Conservation (phyloP, 2,888 invertebrate genomes). For the Laothoe populi region DNA sequence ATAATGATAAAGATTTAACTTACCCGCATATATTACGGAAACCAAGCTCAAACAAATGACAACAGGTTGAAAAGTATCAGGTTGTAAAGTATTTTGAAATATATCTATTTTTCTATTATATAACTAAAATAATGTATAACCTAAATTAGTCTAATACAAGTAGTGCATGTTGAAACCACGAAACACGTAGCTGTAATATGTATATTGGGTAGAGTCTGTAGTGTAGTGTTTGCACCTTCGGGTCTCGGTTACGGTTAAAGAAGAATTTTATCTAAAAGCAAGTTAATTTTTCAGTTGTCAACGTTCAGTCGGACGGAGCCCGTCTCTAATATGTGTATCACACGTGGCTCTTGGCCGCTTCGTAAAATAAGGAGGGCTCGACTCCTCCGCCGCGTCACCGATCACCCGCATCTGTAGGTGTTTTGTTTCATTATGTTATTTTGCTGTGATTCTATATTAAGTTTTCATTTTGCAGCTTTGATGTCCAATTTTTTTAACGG, state of each 20-base stretch:
- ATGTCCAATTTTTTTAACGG: constrained; percentile 8
- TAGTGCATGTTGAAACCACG: constrained; percentile 51
- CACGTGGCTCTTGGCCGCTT: constrained; percentile 65
- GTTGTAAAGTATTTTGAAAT: not conserved
- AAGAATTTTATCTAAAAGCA: constrained; percentile 65
- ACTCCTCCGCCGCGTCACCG: constrained; percentile 78
- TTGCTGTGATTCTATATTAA: constrained; percentile 42
- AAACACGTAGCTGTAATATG: constrained; percentile 32
- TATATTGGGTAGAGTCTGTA: constrained; percentile 35
- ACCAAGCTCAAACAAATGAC: constrained; percentile 26
- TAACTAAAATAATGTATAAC: constrained; percentile 14
- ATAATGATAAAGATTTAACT: constrained; percentile 60
- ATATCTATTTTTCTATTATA: not conserved
- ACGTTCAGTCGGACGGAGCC: constrained; percentile 79
- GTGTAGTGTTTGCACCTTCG: constrained; percentile 54
- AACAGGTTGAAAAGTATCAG: constrained; percentile 12
- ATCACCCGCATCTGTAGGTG: constrained; percentile 79
- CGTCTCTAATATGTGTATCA: constrained; percentile 69
- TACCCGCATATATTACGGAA: constrained; percentile 36
- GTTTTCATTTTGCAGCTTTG: not conserved
- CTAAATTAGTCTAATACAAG: constrained; percentile 17
- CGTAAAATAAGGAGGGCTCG: constrained; percentile 68
- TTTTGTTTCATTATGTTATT: constrained; percentile 66
- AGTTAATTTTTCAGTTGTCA: constrained; percentile 82
- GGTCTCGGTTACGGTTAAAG: constrained; percentile 66